These are phyloP conservation scores for human (Homo sapiens) DNA, from an alignment of 2,113 vertebrate genomes.

Conservation along the genomic window DNA sequence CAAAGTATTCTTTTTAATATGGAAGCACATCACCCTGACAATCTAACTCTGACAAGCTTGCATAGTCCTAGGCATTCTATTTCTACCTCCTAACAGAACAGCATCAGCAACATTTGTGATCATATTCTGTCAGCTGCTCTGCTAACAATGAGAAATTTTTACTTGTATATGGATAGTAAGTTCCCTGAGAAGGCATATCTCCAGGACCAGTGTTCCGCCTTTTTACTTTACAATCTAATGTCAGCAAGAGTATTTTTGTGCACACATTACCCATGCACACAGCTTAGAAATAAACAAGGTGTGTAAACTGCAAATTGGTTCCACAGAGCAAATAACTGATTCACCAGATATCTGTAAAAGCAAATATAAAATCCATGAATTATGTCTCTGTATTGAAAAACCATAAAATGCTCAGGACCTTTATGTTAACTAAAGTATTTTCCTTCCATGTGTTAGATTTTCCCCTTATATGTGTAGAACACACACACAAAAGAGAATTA, in stretches of 20 bases:
- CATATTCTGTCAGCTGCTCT: conserved; percentile 37
- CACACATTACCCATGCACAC: background rate
- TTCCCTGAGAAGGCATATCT: background rate
- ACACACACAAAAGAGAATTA: conserved; percentile 3
- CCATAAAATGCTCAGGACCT: conserved; percentile 22
- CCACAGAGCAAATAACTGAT: background rate
- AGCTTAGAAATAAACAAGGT: background rate
- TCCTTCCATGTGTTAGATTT: background rate
- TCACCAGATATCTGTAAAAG: conserved; percentile 40
- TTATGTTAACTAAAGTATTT: conserved; percentile 30
- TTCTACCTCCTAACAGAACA: conserved; percentile 55
- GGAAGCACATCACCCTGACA: conserved; percentile 27
- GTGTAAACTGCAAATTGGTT: background rate
- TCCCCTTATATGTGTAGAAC: background rate
- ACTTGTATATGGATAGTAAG: background rate
- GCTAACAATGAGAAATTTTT: background rate
- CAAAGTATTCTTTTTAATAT: conserved; percentile 27
- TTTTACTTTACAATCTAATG: background rate
- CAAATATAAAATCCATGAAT: conserved; percentile 42
- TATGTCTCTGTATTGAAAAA: background rate
- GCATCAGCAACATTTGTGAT: conserved; percentile 22
- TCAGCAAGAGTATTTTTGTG: background rate
- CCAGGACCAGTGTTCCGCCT: background rate
- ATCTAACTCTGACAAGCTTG: conserved; percentile 8
- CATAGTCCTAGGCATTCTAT: background rate